Base-by-base conservation (phyloP, 2,797 vertebrate species). In the Morus bassanus region DNA sequence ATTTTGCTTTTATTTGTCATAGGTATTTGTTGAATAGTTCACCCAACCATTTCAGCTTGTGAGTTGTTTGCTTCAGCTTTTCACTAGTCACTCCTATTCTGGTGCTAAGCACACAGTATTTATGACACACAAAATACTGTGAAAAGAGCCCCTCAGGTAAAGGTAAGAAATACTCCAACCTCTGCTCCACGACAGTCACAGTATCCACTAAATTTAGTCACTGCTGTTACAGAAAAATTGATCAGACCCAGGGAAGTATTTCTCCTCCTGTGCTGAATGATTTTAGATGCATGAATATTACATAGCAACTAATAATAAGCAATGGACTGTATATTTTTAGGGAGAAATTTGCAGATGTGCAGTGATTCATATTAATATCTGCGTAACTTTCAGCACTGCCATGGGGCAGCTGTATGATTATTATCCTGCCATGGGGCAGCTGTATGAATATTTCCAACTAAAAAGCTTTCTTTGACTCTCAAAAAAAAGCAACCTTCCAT, bases 1-100 rank as follows among this genome's bases (percentile, higher is more conserved):
- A 73, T 96, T 95, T 95, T 89, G 25, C 15, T 95, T 95, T 91
- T 89, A 83, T 90, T 94, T 96, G 69, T 94, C 56, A 53, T 54
- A 89, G 61, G 65, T 76, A 67, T 95, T 95, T 93, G n/a, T 84
- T 79, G 54, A 94, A 84, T 53, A 81, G 82, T 82, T 89, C 63
- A 81, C 30, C 54, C 76, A 75, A 2, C 22, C 79, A 70, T 85
- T 92, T 96, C 80, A 81, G 73, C 33, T 88, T 69, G 25, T 76
- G 14, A 9, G n/a, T 69, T 94, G 50, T 69, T 94, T 94, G 7
- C 41, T 93, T 85, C 84, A 94, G 68, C 78, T 72, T 91, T 91
- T 95, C 22, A 27, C 35, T 73, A 89, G 68, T 89, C 30, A 33
- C 25, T 94, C 41, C 10, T 69, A 33, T 82, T 89, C 60, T 78